These are phyloP conservation scores for Psammodynastes pulverulentus DNA, from an alignment of 2,113 vertebrate species.

Conservation along the genomic window DNA sequence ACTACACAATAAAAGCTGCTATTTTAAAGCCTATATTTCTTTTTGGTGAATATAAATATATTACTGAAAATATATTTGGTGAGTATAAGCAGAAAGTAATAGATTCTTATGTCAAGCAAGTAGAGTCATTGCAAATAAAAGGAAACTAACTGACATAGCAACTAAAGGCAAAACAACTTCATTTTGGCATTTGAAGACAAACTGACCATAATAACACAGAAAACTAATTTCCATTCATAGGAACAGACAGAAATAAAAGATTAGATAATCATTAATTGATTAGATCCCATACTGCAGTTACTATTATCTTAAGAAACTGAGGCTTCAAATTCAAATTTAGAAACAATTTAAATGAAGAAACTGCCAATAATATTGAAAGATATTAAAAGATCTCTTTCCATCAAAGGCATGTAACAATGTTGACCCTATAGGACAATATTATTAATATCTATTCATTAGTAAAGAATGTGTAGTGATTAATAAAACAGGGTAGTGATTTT, in stretches of 20 bases:
- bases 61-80: fast-evolving
- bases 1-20: neutral
- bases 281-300: too few relatives aligned
- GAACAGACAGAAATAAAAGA: neutral
- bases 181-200: neutral
- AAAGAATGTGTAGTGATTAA: neutral
- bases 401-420: neutral
- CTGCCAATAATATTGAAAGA: neutral
- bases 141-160: conserved; percentile 57
- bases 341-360: neutral
- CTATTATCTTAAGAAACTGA: neutral
- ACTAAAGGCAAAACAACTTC: conserved; percentile 40
- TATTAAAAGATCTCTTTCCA: neutral
- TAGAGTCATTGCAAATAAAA: conserved; percentile 33
- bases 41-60: neutral
- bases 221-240: neutral
- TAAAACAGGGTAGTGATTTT: neutral
- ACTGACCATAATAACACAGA: conserved; percentile 23
- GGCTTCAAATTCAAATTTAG: neutral
- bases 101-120: conserved; percentile 63
- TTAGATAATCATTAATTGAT: neutral
- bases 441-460: neutral
- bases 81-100: neutral
- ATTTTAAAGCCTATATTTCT: conserved; percentile 1
- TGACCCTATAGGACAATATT: neutral